These are phyloP conservation scores for Pseudachorutes palmiensis DNA, from an alignment of 1,140 invertebrate species.

Conservation along the genomic window DNA sequence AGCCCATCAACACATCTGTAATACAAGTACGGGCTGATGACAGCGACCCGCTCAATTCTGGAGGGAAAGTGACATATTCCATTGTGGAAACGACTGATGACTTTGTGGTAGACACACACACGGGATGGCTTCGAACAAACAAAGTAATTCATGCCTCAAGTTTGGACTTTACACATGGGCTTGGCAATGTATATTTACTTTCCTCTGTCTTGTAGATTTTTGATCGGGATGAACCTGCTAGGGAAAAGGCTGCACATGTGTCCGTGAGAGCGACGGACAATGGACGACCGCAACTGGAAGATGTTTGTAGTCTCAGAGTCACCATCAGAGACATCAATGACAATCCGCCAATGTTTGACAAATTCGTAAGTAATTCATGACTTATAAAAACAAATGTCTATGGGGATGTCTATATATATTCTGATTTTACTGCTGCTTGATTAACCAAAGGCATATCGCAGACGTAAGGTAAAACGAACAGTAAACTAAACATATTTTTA, in stretches of 20 bases:
- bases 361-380: constrained; percentile 51
- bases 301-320: constrained; percentile 79
- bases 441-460: neutral
- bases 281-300: constrained; percentile 69
- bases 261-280: constrained; percentile 76
- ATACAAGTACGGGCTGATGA: constrained; percentile 55
- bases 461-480: constrained; percentile 3
- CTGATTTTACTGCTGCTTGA: neutral
- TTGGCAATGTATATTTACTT: no score
- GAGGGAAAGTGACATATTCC: constrained; percentile 69
- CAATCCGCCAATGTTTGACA: constrained; percentile 75
- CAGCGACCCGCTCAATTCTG: constrained; percentile 59
- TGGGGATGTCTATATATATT: neutral
- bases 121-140: constrained; percentile 65
- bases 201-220: constrained; percentile 50
- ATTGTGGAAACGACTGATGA: constrained; percentile 68
- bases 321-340: constrained; percentile 70
- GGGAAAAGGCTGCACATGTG: constrained; percentile 72
- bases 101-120: constrained; percentile 65
- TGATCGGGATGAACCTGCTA: constrained; percentile 73
- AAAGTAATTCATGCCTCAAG: constrained; percentile 44
- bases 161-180: neutral
- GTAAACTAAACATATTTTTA: no score
- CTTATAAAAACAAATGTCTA: neutral
- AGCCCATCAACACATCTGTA: constrained; percentile 53